These are phyloP conservation scores for Napeogenes inachia DNA, from an alignment of 2,888 invertebrate genomes.

Conservation along the genomic window DNA sequence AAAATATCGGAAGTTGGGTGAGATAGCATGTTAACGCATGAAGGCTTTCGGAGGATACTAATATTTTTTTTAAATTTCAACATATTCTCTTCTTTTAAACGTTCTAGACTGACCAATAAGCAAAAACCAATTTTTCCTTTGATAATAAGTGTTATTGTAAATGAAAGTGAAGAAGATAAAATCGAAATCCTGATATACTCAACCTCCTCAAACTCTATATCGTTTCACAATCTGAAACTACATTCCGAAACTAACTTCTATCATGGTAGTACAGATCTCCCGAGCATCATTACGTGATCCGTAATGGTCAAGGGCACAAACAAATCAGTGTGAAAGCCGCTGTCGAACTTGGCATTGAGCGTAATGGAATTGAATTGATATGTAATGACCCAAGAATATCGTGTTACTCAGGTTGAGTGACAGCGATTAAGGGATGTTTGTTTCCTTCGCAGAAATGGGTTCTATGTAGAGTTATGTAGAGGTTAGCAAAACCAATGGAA, in stretches of 20 bases:
- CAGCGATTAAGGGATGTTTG: conserved; percentile 5
- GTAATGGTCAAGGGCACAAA: conserved; percentile 46
- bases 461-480: not conserved
- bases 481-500: not conserved
- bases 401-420: conserved; percentile 6
- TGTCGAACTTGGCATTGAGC: conserved; percentile 66
- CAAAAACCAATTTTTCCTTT: too few species aligned
- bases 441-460: conserved; percentile 13
- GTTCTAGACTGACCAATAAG: too few species aligned
- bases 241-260: not conserved
- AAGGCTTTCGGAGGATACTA: too few species aligned
- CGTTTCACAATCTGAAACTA: not conserved
- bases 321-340: conserved; percentile 61
- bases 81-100: too few species aligned
- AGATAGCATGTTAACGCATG: too few species aligned
- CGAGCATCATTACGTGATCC: conserved; percentile 23
- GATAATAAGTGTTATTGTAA: too few species aligned
- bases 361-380: conserved; percentile 58
- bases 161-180: too few species aligned
- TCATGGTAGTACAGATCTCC: not conserved
- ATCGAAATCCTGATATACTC: too few species aligned
- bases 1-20: too few species aligned
- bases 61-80: too few species aligned
- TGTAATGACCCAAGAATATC: conserved; percentile 44
- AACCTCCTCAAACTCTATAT: too few species aligned